Base-by-base conservation (phyloP, 1,140 invertebrate species). In the Condylostylus longicornis region DNA sequence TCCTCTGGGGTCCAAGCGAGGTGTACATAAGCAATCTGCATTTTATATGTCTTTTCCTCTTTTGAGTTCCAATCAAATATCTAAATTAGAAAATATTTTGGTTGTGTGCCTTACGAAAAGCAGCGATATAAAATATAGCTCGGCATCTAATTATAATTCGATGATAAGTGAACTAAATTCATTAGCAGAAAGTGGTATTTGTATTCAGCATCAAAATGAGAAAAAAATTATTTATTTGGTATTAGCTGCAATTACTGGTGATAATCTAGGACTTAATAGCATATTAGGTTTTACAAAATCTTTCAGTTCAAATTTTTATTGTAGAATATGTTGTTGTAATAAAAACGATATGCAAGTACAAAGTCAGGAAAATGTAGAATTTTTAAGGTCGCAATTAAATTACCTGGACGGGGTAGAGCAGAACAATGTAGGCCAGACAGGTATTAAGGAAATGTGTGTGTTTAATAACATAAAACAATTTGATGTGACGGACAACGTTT, bases 401-500 rank as follows among this genome's bases (percentile, higher is more conserved):
- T 19, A 35, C 13, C 20, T 21, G 10, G 21, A 17, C 22, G 36
- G 31, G 17, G 20, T 42, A 21, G 13, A 18, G n/a, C 15, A 25
- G 14, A 38, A 42, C 6, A 15, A 38, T 20, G n/a, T 29, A 10
- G 27, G 31, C 27, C 15, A 33, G 15, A 49, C 38, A 32, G 55
- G 53, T 27, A 43, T 63, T 9, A 53, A 53, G 44, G 46, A 53
- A 42, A 35, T 38, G 30, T 58, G 51, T 30, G 27, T 50, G 14
- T 61, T 52, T 41, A 43, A 56, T 33, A 15, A 37, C 14, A 31
- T 58, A 4, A 33, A 39, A 19, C 38, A 47, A 40, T 63, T 56
- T 50, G 49, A 60, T 48, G 45, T 53, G 22, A 47, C 48, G 20
- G 18, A 53, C 12, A 62, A 63, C 45, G 43, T 42, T 23, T 41